Conservation (phyloP, 2,797 vertebrate species). For the Takifugu rubripes region DNA sequence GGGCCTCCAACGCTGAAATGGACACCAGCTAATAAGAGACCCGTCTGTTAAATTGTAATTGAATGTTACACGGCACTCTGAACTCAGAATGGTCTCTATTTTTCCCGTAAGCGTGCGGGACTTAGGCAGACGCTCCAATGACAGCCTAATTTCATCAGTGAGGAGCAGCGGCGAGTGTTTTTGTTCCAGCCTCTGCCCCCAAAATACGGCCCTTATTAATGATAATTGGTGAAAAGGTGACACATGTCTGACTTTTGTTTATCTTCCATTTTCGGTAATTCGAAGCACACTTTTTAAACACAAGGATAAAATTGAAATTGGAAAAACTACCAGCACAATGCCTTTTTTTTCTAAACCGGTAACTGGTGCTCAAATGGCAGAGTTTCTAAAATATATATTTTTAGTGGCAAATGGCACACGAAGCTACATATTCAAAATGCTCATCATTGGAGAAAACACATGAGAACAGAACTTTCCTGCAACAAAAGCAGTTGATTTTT, state of each 20-base stretch:
- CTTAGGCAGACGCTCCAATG: slow-evolving; percentile 82
- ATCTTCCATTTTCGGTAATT: slow-evolving; percentile 70
- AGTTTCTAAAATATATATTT: background rate
- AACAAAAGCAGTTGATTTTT: too few relatives aligned
- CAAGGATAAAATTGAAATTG: slow-evolving; percentile 62
- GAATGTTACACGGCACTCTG: slow-evolving; percentile 78
- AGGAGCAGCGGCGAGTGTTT: slow-evolving; percentile 68
- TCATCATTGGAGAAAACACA: too few relatives aligned
- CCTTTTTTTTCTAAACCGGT: slow-evolving; percentile 39
- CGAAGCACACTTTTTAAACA: slow-evolving; percentile 52
- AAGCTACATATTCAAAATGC: background rate
- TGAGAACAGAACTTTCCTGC: too few relatives aligned
- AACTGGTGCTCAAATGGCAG: slow-evolving; percentile 12
- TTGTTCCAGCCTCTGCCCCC: slow-evolving; percentile 62
- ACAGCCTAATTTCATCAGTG: slow-evolving; percentile 75
- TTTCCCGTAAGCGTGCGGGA: slow-evolving; percentile 73
- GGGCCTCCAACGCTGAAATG: slow-evolving; percentile 67
- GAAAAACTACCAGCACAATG: slow-evolving; percentile 40
- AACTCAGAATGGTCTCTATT: slow-evolving; percentile 70
- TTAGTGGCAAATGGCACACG: too few relatives aligned
- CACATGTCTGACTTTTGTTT: slow-evolving; percentile 71
- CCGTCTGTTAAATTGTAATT: slow-evolving; percentile 80
- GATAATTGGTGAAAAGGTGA: slow-evolving; percentile 72
- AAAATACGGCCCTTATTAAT: slow-evolving; percentile 66
- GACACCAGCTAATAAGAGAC: slow-evolving; percentile 74